Evolutionary conservation across 2,888 invertebrate species (phyloP), one percentile per base, ranked within the genome.

Genomic region (Neoaliturus tenellus): DNA sequence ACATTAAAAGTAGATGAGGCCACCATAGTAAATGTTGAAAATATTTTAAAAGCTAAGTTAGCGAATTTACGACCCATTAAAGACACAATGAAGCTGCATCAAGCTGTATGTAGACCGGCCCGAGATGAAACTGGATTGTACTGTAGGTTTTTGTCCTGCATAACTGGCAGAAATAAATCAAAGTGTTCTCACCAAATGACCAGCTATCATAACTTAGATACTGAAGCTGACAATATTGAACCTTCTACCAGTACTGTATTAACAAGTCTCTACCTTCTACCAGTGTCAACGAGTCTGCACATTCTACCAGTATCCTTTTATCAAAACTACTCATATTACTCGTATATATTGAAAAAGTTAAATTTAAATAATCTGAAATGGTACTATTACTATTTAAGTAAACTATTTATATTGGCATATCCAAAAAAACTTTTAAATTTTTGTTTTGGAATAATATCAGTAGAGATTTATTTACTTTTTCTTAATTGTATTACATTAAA

Each of bases 241-340:
- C 31, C 78, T 25, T 51, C 78, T 20, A 78, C 78, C 28, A 48
- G 78, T 78, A 78, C 51, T 51, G 51, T 78, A 51, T 78, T 78
- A 48, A 35, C n/a, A n/a, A n/a, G n/a, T n/a, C n/a, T n/a, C n/a
- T n/a, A n/a, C n/a, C n/a, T n/a, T n/a, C n/a, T n/a, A n/a, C n/a
- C n/a, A n/a, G n/a, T n/a, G n/a, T n/a, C n/a, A n/a, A n/a, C n/a
- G n/a, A n/a, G n/a, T n/a, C n/a, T n/a, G n/a, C n/a, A n/a, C n/a
- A n/a, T n/a, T n/a, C n/a, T n/a, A n/a, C n/a, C n/a, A n/a, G n/a
- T n/a, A n/a, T n/a, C n/a, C n/a, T n/a, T n/a, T n/a, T n/a, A n/a
- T n/a, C n/a, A n/a, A n/a, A n/a, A n/a, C n/a, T n/a, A n/a, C n/a
- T n/a, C n/a, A n/a, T n/a, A n/a, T n/a, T n/a, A n/a, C n/a, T n/a